phyloP scores from a whole-genome alignment of 1,140 invertebrate species.

The Zaprionus ghesquierei region DNA sequence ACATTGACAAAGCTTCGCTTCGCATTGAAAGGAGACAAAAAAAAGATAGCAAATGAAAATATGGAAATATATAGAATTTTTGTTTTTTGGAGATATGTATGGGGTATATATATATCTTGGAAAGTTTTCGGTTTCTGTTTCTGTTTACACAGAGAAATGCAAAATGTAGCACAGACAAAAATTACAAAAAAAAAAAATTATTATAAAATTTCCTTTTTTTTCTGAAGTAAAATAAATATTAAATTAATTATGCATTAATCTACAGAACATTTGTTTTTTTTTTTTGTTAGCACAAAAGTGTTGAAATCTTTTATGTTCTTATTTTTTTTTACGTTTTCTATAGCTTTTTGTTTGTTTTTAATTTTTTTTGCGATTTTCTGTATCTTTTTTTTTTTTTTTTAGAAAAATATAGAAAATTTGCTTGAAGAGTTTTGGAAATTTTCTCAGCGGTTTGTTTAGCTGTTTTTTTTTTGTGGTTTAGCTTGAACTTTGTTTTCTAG shows the following conservation, averaged over 20 bases:
- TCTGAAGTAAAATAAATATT: constrained; percentile 28
- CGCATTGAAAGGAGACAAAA: constrained; percentile 7
- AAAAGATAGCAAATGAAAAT: neutral
- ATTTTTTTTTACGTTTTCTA: constrained; percentile 29
- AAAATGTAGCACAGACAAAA: constrained; percentile 40
- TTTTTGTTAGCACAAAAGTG: constrained; percentile 50
- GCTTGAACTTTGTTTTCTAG: constrained; percentile 29
- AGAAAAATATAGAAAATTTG: constrained; percentile 71
- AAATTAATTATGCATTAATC: constrained; percentile 35
- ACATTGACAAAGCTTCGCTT: constrained; percentile 41
- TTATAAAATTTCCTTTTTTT: neutral
- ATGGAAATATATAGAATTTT: constrained; percentile 20
- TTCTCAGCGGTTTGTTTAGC: constrained; percentile 1
- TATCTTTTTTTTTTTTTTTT: constrained; percentile 43
- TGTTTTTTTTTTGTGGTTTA: constrained; percentile 19
- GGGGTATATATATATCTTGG: constrained; percentile 17
- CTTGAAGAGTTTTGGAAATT: constrained; percentile 7
- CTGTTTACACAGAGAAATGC: constrained; percentile 35
- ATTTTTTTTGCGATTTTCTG: constrained; percentile 24
- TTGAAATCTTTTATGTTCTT: constrained; percentile 18
- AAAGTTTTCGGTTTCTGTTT: constrained; percentile 12
- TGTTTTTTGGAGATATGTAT: neutral
- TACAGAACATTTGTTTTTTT: constrained; percentile 6
- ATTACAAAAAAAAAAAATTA: constrained; percentile 17
- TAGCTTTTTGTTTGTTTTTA: constrained; percentile 38